Evolutionary conservation across 1,140 invertebrate species (phyloP), one percentile per base, ranked within the genome.

Genomic region (Heliconius congener): DNA sequence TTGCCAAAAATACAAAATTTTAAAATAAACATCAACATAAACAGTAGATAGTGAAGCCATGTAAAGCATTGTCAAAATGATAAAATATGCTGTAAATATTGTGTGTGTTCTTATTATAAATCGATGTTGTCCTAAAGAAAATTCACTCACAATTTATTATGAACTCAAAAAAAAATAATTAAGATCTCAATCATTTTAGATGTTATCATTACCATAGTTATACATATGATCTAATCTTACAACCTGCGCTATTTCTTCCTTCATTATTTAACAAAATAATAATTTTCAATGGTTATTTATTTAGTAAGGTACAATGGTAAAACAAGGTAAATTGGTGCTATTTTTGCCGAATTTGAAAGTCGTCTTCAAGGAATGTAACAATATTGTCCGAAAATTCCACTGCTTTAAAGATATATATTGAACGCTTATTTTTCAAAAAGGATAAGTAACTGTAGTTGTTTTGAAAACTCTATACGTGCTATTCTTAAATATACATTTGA

Each of bases 261-360:
- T 23, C 8, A 57, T 23, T 9, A n/a, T 19, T n/a, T 46, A 3
- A 57, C 55, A 18, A 57, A 57, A 57, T n/a, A 19, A 23, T 2
- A 23, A 23, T 57, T 57, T 23, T 57, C 55, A 23, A n/a, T 57
- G 55, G 3, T 11, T 57, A 57, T 57, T 57, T 57, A 57, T 23
- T 57, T 18, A 57, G 19, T 57, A 57, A 57, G 55, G 8, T 57
- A 23, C 1, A 5, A 66, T 66, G 60, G 60, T 27, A 0, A 27
- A 5, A 66, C 60, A 66, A 27, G 60, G 60, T 66, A 66, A 66
- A 27, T 27, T 66, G 60, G 60, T 66, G 60, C 60, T 66, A 66
- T 27, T 66, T 66, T 66, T 57, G 50, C 9, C 18, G n/a, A 57
- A 23, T 57, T 57, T 23, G 55, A 2, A 23, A 57, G 23, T 23